phyloP scores from a whole-genome alignment of 2,888 invertebrate genomes.

The Andrena chrysosceles region DNA sequence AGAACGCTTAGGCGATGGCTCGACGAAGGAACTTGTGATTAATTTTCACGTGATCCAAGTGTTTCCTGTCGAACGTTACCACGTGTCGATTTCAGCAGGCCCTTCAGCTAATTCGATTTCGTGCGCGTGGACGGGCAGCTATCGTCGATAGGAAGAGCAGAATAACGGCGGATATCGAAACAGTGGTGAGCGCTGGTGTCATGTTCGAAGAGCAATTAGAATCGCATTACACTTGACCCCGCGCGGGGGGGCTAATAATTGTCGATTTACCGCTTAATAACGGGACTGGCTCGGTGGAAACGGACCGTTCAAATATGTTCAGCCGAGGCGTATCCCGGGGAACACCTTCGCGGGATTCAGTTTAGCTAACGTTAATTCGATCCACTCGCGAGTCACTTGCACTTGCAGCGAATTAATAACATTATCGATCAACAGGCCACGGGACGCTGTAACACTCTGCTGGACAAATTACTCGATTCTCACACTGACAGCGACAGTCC shows the following conservation, averaged over 20 bases:
- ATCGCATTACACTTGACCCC: slow-evolving; percentile 68
- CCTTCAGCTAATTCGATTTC: slow-evolving; percentile 14
- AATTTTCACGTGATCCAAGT: too few relatives aligned
- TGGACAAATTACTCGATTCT: too few relatives aligned
- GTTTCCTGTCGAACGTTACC: neutral
- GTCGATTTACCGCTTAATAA: slow-evolving; percentile 53
- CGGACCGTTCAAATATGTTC: slow-evolving; percentile 32
- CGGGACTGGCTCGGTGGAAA: slow-evolving; percentile 40
- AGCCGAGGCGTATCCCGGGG: neutral
- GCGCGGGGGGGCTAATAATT: slow-evolving; percentile 55
- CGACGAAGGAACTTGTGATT: neutral
- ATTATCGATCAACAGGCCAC: too few relatives aligned
- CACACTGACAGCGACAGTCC: too few relatives aligned
- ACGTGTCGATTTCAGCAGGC: neutral
- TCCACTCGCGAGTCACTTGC: slow-evolving; percentile 24
- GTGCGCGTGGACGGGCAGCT: slow-evolving; percentile 32
- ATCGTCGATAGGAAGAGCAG: slow-evolving; percentile 9
- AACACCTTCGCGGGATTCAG: slow-evolving; percentile 10
- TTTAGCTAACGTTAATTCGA: slow-evolving; percentile 37
- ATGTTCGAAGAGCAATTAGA: slow-evolving; percentile 62
- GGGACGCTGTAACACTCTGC: too few relatives aligned
- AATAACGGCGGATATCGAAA: slow-evolving; percentile 42
- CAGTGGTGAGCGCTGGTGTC: slow-evolving; percentile 43
- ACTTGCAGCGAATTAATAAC: neutral
- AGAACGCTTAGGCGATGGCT: neutral